Conservation (phyloP, 2,888 invertebrate genomes). For the Lochmaea crataegi region DNA sequence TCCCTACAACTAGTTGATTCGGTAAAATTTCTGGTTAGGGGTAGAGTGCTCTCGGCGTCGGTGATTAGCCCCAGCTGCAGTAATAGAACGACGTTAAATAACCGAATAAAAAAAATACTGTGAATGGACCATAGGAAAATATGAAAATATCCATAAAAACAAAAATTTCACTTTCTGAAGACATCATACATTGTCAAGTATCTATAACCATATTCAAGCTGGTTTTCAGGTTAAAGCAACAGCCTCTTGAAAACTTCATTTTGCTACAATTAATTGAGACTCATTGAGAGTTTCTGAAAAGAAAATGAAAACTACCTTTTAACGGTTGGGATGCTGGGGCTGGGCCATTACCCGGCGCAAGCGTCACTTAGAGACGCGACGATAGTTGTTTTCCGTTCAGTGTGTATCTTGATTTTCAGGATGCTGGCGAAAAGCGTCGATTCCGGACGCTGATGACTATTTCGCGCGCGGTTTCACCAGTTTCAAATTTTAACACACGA, state of each 20-base stretch:
- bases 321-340: conserved; percentile 34
- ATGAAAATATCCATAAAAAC: neutral
- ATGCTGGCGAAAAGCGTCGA: conserved; percentile 19
- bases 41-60: too few relatives aligned
- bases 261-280: conserved; percentile 14
- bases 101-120: too few relatives aligned
- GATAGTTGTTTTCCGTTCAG: conserved; percentile 30
- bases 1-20: too few relatives aligned
- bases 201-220: neutral
- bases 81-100: too few relatives aligned
- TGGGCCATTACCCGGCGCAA: conserved; percentile 31
- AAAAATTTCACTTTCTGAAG: neutral
- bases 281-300: conserved; percentile 9
- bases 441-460: neutral
- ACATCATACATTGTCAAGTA: neutral
- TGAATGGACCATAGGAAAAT: too few relatives aligned
- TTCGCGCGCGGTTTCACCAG: conserved; percentile 26
- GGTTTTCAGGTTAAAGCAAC: neutral
- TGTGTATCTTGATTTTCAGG: conserved; percentile 30
- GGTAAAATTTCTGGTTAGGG: too few relatives aligned
- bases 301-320: conserved; percentile 25
- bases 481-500: conserved; percentile 1
- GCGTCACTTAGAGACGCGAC: conserved; percentile 30
- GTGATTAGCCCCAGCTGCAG: too few relatives aligned
- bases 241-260: neutral